Evolutionary conservation across 2,113 vertebrate genomes (phyloP), one percentile per base, ranked within the genome.

Genomic region (Cryptoleucopteryx plumbea): DNA sequence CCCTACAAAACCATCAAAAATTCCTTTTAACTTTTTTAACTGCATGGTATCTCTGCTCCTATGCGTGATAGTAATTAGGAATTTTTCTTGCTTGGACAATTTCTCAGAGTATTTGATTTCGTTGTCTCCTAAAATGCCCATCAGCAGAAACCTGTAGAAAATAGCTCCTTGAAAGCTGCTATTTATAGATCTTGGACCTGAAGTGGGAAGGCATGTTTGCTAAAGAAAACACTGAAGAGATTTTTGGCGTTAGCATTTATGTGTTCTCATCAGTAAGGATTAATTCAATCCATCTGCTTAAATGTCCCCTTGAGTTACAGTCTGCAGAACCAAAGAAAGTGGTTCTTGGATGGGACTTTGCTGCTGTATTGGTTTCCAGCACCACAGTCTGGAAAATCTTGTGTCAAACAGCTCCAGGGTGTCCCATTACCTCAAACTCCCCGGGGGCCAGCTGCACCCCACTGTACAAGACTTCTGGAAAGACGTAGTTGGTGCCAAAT

Each of bases 381-480:
- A 1, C 40, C 11, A 48, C 4, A 20, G 22, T 0, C 2, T 42
- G 15, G 36, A 71, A 74, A 90, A 86, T 16, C 32, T 74, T 40
- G 4, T 10, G 19, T 29, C 11, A 70, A 40, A 31, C 17, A 82
- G 22, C 12, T 67, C 45, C 50, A 71, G 73, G 18, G 53, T 50
- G 67, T 6, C 8, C 19, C 55, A 27, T 70, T 97, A 98, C 98
- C 98, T 98, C 29, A 2, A 98, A 98, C 62, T 98, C 96, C 48
- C 96, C 82, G 0, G 98, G 96, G 31, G 97, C 98, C 88, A 98
- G 96, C 62, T 96, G 92, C 89, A 97, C 82, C 8, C 93, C 94
- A 1, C 97, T 98, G 91, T 98, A 94, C 95, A 98, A 13, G 65
- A 98, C 97, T 82, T 98, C 98, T 22, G 98, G 98, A 62, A 98